Percentiles rank a stretch among this genome's conserved stretches.
These are phyloP conservation scores for Euphonia xanthogaster DNA, from an alignment of 2,797 vertebrate genomes.

Conservation along the genomic window DNA sequence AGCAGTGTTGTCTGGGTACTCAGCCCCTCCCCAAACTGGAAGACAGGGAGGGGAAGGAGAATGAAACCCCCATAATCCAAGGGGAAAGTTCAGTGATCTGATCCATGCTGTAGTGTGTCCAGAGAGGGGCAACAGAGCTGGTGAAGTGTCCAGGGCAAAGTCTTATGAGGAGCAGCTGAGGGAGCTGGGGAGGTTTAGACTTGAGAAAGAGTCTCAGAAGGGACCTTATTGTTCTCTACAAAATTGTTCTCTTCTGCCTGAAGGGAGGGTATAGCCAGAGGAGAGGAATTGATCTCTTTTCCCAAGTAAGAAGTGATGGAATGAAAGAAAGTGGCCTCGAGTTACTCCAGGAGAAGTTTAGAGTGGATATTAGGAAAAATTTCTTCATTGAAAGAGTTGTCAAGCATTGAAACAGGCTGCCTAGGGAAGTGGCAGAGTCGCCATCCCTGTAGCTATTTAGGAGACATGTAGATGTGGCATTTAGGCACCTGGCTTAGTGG, in stretches of 20 bases:
- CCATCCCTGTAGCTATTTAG: background rate
- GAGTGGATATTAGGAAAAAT: background rate
- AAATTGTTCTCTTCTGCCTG: background rate
- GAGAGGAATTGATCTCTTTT: background rate
- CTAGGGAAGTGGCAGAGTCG: background rate
- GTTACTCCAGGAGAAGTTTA: background rate
- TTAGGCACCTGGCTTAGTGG: background rate
- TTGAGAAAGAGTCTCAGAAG: background rate
- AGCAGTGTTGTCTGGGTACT: background rate
- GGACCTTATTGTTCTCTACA: background rate
- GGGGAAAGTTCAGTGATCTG: background rate
- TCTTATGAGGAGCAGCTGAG: background rate
- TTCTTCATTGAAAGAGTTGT: background rate
- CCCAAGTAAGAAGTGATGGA: background rate
- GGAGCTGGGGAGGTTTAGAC: background rate
- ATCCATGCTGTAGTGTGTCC: background rate
- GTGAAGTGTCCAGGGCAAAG: background rate
- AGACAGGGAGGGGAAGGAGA: background rate
- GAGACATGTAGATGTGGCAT: background rate
- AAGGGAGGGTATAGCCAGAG: background rate
- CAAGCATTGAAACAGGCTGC: background rate
- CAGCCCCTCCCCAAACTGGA: background rate
- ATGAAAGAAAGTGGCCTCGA: background rate
- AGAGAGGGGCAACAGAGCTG: accelerated
- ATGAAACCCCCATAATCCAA: background rate